Evolutionary conservation across 2,888 invertebrate genomes (phyloP).

Genomic region (Pseudococcus longispinus): DNA sequence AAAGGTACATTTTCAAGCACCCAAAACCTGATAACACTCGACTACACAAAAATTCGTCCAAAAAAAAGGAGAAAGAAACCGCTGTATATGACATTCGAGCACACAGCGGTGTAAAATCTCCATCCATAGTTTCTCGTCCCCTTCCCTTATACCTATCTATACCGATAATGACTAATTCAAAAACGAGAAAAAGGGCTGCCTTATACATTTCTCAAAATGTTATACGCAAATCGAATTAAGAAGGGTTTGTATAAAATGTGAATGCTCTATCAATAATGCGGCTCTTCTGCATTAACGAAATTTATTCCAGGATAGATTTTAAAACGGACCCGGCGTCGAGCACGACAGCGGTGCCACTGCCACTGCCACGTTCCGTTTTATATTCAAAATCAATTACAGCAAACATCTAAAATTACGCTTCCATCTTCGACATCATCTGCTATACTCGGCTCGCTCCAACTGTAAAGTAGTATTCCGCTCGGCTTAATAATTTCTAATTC

Average conservation of each 20-base stretch:
- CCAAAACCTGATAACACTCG: background rate
- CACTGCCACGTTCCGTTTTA: background rate
- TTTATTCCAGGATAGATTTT: constrained; percentile 24
- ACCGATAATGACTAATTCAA: constrained; percentile 12
- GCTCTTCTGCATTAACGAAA: constrained; percentile 29
- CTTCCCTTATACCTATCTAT: background rate
- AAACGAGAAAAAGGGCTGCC: background rate
- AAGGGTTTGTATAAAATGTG: constrained; percentile 9
- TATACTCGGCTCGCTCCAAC: background rate
- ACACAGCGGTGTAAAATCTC: background rate
- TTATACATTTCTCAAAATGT: background rate
- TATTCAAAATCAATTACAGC: constrained; percentile 41
- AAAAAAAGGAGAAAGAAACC: background rate
- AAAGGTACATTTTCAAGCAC: background rate
- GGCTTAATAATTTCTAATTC: constrained; percentile 40
- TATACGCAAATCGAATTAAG: constrained; percentile 14
- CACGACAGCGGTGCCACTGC: background rate
- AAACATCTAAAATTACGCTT: constrained; percentile 34
- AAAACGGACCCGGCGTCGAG: background rate
- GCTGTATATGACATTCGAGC: background rate
- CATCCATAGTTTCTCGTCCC: background rate
- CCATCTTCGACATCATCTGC: constrained; percentile 32
- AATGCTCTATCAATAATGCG: constrained; percentile 23
- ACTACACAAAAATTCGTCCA: background rate
- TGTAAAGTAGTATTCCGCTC: background rate